phyloP scores from a whole-genome alignment of 2,113 vertebrate species.

The Pampusana beccarii region DNA sequence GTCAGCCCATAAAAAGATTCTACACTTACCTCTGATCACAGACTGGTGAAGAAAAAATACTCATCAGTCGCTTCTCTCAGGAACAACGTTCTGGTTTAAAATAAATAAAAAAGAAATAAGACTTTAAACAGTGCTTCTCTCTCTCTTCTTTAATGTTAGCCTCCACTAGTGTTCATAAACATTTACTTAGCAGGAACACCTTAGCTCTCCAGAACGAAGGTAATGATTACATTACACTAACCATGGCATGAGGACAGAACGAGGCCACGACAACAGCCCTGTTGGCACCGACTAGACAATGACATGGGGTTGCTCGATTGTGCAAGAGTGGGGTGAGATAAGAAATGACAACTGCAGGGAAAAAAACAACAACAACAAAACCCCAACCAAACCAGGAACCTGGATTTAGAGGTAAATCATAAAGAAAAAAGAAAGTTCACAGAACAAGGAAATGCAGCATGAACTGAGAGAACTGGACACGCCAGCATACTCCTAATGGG shows the following conservation, averaged over 20 bases:
- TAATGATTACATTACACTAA: constrained; percentile 43
- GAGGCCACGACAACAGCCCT: neutral
- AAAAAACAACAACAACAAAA: neutral
- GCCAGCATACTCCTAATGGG: neutral
- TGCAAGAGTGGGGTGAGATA: neutral
- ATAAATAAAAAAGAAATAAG: neutral
- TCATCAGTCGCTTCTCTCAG: neutral
- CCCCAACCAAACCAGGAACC: neutral
- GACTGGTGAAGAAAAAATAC: neutral
- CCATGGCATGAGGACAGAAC: neutral
- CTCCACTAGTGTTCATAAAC: constrained; percentile 13
- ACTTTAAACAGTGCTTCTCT: neutral
- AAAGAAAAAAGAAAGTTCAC: neutral
- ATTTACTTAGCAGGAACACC: constrained; percentile 55
- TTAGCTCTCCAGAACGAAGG: constrained; percentile 25
- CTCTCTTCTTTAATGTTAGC: neutral
- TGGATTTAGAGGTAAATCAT: neutral
- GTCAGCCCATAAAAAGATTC: neutral
- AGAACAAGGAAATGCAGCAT: neutral
- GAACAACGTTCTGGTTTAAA: constrained; percentile 23
- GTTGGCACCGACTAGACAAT: neutral
- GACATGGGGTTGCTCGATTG: neutral
- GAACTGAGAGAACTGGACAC: neutral
- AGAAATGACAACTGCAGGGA: neutral
- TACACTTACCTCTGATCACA: constrained; percentile 18